phyloP scores from a whole-genome alignment of 2,888 invertebrate species.

The Colletes collaris region DNA sequence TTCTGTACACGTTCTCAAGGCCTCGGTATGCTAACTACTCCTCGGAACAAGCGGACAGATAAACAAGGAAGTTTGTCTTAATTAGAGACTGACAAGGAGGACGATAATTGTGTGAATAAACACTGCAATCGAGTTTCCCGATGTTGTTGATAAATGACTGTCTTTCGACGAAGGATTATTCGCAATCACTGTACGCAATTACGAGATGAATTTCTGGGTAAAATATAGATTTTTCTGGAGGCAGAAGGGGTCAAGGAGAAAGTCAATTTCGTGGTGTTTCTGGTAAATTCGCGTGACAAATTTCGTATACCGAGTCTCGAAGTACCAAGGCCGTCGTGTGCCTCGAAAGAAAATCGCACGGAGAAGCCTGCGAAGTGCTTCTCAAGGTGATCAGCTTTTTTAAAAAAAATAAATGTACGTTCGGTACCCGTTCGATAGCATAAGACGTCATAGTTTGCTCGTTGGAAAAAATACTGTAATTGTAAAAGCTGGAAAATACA shows the following conservation, averaged over 20 bases:
- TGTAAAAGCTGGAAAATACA: too few relatives aligned
- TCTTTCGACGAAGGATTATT: neutral
- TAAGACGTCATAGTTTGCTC: too few relatives aligned
- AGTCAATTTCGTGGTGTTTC: too few relatives aligned
- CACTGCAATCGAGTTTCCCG: too few relatives aligned
- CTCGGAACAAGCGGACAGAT: neutral
- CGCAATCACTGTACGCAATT: too few relatives aligned
- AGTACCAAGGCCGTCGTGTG: neutral
- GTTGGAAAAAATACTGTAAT: too few relatives aligned
- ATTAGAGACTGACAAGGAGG: neutral
- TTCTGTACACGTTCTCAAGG: neutral
- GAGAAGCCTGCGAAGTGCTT: neutral
- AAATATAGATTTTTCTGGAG: too few relatives aligned
- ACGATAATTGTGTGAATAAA: constrained; percentile 1
- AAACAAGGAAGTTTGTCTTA: neutral
- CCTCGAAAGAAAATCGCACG: too few relatives aligned
- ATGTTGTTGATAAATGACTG: neutral
- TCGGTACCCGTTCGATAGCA: neutral
- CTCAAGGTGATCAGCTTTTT: constrained; percentile 6
- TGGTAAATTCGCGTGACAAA: neutral
- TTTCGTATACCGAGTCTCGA: neutral
- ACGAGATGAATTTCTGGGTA: too few relatives aligned
- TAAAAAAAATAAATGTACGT: neutral
- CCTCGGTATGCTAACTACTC: neutral
- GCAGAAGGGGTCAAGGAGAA: too few relatives aligned